Conservation (phyloP, 1,140 invertebrate species). For the Leptinotarsa defecta region DNA sequence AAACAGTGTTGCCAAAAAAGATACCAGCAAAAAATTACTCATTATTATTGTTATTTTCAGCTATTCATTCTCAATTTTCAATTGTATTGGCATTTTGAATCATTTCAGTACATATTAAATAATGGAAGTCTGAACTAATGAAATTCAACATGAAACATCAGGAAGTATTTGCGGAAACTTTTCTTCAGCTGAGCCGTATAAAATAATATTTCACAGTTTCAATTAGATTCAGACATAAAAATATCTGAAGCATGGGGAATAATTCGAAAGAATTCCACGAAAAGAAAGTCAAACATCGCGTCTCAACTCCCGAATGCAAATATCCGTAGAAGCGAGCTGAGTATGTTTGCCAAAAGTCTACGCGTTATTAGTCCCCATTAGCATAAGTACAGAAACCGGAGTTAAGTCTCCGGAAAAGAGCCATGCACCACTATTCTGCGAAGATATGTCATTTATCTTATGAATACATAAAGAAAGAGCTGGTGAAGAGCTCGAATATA, state of each 20-base stretch:
- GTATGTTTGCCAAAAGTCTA: slow-evolving; percentile 20
- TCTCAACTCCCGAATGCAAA: slow-evolving; percentile 9
- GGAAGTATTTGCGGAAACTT: too few species aligned
- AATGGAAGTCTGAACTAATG: too few species aligned
- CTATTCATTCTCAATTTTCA: too few species aligned
- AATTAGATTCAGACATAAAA: too few species aligned
- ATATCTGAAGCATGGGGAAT: not conserved
- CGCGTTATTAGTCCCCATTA: slow-evolving; percentile 21
- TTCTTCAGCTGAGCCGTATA: too few species aligned
- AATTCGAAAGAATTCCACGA: not conserved
- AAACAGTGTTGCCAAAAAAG: too few species aligned
- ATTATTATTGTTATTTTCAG: too few species aligned
- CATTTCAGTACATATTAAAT: too few species aligned
- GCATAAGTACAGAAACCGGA: not conserved
- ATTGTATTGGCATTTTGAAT: too few species aligned
- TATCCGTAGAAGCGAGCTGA: slow-evolving; percentile 4
- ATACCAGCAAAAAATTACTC: too few species aligned
- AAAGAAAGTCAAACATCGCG: not conserved
- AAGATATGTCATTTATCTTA: slow-evolving; percentile 9
- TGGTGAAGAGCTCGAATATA: slow-evolving; percentile 19
- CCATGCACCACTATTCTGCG: slow-evolving; percentile 5
- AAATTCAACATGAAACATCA: too few species aligned
- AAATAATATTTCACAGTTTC: too few species aligned
- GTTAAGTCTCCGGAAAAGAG: slow-evolving; percentile 14
- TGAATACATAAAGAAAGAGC: slow-evolving; percentile 6